These are phyloP conservation scores for Hedya salicella DNA, from an alignment of 2,888 invertebrate species.

Conservation along the genomic window DNA sequence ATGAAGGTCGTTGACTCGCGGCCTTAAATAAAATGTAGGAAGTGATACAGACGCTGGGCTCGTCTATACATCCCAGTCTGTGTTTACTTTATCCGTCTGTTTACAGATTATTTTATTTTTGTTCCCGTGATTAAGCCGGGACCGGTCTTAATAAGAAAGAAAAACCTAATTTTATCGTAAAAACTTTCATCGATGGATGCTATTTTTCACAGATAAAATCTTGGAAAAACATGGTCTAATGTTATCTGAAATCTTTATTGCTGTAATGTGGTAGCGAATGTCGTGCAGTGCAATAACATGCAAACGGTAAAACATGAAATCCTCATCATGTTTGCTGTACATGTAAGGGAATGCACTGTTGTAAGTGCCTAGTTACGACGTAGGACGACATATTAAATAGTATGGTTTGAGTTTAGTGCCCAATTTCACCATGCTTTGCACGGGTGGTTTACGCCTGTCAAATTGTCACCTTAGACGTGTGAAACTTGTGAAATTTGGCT, in stretches of 20 bases:
- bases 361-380: too few species aligned
- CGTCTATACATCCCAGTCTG: conserved; percentile 55
- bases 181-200: neutral
- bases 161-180: neutral
- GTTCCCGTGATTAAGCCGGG: conserved; percentile 42
- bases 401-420: too few species aligned
- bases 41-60: conserved; percentile 61
- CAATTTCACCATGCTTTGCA: too few species aligned
- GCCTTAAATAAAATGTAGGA: conserved; percentile 68
- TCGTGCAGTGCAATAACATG: conserved; percentile 8
- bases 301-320: conserved; percentile 17
- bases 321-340: conserved; percentile 17
- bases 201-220: too few species aligned
- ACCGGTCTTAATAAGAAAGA: neutral
- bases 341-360: neutral
- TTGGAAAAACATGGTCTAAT: neutral
- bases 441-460: too few species aligned
- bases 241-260: neutral
- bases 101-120: conserved; percentile 59
- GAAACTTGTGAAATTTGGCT: too few species aligned
- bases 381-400: neutral
- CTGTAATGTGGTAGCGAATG: neutral
- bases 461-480: too few species aligned
- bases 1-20: conserved; percentile 64
- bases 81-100: conserved; percentile 70